Evolutionary conservation across 2,113 vertebrate genomes (phyloP), one percentile per base, ranked within the genome.

Genomic region (Terrapene triunguis): DNA sequence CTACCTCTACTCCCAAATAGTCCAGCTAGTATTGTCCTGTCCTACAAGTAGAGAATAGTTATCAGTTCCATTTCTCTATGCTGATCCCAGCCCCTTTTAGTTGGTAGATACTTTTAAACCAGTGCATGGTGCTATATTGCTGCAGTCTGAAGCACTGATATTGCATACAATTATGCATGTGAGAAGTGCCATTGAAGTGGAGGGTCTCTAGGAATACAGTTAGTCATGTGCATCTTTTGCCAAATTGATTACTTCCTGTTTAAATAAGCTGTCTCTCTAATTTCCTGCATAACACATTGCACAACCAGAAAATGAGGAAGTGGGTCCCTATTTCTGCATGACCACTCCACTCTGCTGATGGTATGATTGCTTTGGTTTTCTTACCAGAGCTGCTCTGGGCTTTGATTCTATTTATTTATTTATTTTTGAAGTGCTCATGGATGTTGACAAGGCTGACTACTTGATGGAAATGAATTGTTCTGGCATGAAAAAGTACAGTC

Each of bases 351-450:
- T 8, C 14, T 14, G 13, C 59, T 65, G 29, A 65, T 35, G 32
- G 13, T 89, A 4, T 59, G 17, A 1, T 76, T 85, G 82, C 35
- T 84, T 62, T 55, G 19, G 3, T 9, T 89, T 91, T 12, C 19
- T 69, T 55, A 80, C 8, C 5, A 65, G 62, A 35, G 59, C 29
- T 62, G 29, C 54, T 55, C 24, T 10, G 54, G 54, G 54, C 29
- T 65, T 35, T 35, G 14, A 14, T 38, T 1, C 0, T 13, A 47
- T 5, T 51, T 80, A 1, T 0, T 47, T 55, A 22, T 54, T 54
- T 54, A 10, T 59, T 90, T 95, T 82, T 91, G 22, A 50, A 53
- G 11, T 57, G 11, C 5, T 62, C 78, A 55, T 1, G 1, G 50
- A 12, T 80, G 72, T 55, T 50, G 27, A 5, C 42, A 78, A 78